Conservation (phyloP, 2,113 vertebrate species). For the Limnothrissa miodon region DNA sequence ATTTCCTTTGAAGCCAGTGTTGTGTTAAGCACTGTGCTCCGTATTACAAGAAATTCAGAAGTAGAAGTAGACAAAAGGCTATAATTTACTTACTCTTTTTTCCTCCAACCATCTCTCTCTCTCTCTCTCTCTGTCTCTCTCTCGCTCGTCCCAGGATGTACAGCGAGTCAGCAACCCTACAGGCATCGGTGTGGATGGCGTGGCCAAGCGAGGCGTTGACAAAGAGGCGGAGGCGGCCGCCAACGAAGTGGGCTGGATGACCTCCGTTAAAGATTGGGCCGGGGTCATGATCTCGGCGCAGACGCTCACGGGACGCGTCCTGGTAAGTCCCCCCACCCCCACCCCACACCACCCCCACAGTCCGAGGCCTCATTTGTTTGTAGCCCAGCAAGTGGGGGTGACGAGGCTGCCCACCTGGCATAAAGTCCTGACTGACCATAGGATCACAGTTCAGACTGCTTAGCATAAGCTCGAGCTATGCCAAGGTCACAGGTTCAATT, state of each 20-base stretch:
- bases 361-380: background rate
- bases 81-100: background rate
- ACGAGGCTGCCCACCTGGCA: background rate
- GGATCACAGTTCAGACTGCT: background rate
- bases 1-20: background rate
- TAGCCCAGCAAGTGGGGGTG: background rate
- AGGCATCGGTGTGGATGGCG: constrained; percentile 71
- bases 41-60: background rate
- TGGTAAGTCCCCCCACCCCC: constrained; percentile 83
- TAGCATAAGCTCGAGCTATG: background rate
- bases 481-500: background rate
- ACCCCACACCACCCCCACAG: background rate
- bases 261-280: constrained; percentile 98
- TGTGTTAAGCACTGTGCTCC: background rate
- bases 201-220: constrained; percentile 79
- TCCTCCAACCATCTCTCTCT: background rate
- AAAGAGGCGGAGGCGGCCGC: constrained; percentile 79
- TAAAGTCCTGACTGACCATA: background rate
- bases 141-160: constrained; percentile 73
- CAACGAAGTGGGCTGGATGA: constrained; percentile 98
- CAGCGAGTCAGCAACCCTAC: constrained; percentile 84
- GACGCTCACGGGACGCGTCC: constrained; percentile 94
- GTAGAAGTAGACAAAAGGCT: background rate
- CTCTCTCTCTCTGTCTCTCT: background rate
- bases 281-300: constrained; percentile 99